These are phyloP conservation scores for Xylophagus ater DNA, from an alignment of 2,888 invertebrate genomes.

Conservation along the genomic window DNA sequence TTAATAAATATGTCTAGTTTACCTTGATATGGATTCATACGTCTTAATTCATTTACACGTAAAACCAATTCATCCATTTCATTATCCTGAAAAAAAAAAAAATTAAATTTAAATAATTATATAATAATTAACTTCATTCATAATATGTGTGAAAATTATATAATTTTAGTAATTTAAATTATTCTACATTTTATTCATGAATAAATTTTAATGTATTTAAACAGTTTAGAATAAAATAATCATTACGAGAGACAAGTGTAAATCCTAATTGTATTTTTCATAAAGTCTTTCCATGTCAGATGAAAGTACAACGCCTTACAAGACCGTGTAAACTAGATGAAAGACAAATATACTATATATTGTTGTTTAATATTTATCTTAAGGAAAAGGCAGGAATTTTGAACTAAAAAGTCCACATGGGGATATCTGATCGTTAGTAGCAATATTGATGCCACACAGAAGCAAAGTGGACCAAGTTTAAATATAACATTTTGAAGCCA, in stretches of 20 bases:
- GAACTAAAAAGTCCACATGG: too few relatives aligned
- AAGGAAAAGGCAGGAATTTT: too few relatives aligned
- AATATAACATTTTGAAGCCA: too few relatives aligned
- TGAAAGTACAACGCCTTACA: too few relatives aligned
- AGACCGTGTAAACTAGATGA: too few relatives aligned
- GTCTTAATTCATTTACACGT: conserved; percentile 14
- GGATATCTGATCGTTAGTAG: too few relatives aligned
- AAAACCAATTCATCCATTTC: conserved; percentile 16
- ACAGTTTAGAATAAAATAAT: background rate
- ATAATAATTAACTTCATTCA: background rate
- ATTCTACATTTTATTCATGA: background rate
- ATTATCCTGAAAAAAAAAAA: conserved; percentile 19
- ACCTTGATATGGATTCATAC: conserved; percentile 13
- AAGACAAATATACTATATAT: too few relatives aligned
- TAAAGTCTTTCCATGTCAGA: background rate
- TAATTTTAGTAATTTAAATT: background rate
- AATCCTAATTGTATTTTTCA: background rate
- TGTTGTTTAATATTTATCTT: too few relatives aligned
- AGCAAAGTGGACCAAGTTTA: too few relatives aligned
- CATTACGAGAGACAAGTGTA: background rate
- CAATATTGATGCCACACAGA: too few relatives aligned
- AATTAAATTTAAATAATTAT: background rate
- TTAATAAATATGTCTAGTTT: background rate
- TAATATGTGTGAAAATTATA: background rate
- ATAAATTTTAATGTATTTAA: background rate